Conservation (phyloP, 2,888 invertebrate genomes). For the Hanleya hanleyi region DNA sequence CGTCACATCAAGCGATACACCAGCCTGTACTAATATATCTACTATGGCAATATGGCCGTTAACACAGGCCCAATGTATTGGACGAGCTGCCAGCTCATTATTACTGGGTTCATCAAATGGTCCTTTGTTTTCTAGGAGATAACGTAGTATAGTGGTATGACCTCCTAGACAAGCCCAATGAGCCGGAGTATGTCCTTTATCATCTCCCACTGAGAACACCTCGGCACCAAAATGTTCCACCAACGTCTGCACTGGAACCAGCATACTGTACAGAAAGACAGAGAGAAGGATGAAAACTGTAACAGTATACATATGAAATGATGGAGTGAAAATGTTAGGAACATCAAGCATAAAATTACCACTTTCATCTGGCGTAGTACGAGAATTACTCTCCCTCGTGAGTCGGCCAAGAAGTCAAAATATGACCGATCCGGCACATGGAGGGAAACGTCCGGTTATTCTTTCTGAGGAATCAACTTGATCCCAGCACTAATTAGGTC, state of each 20-base stretch:
- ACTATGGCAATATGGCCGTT: conserved; percentile 94
- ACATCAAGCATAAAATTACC: no score
- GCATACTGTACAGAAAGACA: conserved; percentile 79
- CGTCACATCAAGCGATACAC: conserved; percentile 90
- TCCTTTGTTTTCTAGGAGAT: conserved; percentile 83
- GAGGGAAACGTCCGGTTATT: no score
- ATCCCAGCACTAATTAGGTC: no score
- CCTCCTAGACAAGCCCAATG: conserved; percentile 95
- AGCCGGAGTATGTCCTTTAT: conserved; percentile 94
- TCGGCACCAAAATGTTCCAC: conserved; percentile 85
- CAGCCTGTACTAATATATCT: conserved; percentile 80
- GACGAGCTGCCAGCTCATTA: conserved; percentile 90
- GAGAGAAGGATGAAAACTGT: not conserved
- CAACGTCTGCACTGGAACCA: conserved; percentile 86
- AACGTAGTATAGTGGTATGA: conserved; percentile 90
- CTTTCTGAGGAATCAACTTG: no score
- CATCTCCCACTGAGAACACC: conserved; percentile 86
- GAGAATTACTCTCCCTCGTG: no score
- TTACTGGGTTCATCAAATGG: conserved; percentile 90
- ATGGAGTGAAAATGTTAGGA: no score
- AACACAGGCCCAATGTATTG: conserved; percentile 95
- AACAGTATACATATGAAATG: no score
- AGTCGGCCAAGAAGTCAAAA: no score
- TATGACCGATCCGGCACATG: no score
- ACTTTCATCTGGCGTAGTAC: no score